Base-by-base conservation (phyloP, 2,888 invertebrate species). In the Troilus luridus region DNA sequence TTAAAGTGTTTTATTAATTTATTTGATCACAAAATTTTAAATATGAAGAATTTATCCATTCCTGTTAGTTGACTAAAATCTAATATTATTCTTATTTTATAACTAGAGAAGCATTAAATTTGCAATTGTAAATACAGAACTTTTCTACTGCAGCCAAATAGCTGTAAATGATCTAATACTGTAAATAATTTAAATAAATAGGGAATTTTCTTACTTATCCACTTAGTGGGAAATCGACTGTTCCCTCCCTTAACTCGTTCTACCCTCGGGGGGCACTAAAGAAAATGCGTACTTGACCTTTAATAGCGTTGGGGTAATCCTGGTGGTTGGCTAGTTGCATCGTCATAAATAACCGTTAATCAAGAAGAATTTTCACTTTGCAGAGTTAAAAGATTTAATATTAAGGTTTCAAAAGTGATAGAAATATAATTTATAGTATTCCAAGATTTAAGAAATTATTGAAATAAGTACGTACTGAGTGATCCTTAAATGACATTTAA, bases 261-360 rank as follows among this genome's bases (percentile, higher is more conserved):
- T 19, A 17, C 41, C 17, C 72, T 24, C 72, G 41, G 72, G n/a
- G 41, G 41, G 72, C 72, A 77, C 72, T 77, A 27, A 77, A 77
- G 72, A 77, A 77, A 77, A 77, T 77, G 72, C 72, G 17, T 77
- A 77, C 72, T 77, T 77, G 72, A 77, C 72, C 72, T 77, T 77
- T 77, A 41, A 77, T 41, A 17, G 72, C 72, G 27, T 77, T 9
- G 72, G 41, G 10, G 7, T 77, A 77, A 77, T 14, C 41, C 41
- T 77, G 14, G 19, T 0, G 5, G 27, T 17, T 67, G 72, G 41
- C 1, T 3, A 77, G 17, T 77, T 1, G 17, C 27, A 77, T 77
- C 72, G 7, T 12, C 27, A 41, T 14, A 27, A 77, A 77, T 77
- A 7, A 19, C 17, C 41, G 8, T 41, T 41, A 77, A 19, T 17